phyloP scores from a whole-genome alignment of 2,113 vertebrate genomes.

The Cathartes aura region DNA sequence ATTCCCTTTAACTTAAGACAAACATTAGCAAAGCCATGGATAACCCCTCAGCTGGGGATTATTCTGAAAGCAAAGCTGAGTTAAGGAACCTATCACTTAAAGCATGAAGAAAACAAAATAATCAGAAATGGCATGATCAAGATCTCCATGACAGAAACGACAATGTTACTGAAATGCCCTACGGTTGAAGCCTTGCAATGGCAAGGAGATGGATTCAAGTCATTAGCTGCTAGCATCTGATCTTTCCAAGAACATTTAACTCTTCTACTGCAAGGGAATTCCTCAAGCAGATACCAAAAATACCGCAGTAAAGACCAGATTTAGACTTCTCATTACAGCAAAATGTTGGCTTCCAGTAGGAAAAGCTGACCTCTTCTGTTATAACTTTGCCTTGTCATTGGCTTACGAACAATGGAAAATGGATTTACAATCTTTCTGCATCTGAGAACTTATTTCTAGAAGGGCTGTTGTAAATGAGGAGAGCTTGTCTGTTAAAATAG shows the following conservation, averaged over 20 bases:
- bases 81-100: background rate
- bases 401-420: background rate
- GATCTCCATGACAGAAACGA: background rate
- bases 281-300: background rate
- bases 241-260: slow-evolving; percentile 27
- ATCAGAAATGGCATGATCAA: background rate
- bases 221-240: background rate
- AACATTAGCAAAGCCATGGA: background rate
- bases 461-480: background rate
- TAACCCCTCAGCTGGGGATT: background rate
- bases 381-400: background rate
- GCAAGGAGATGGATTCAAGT: background rate
- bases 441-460: background rate
- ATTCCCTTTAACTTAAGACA: background rate
- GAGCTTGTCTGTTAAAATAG: background rate
- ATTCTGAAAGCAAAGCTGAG: background rate
- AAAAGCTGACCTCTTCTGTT: background rate
- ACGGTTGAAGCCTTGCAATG: background rate
- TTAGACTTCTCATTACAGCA: background rate
- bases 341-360: background rate
- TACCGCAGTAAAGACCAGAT: background rate
- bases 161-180: background rate
- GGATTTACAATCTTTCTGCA: background rate
- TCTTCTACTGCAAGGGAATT: slow-evolving; percentile 15
- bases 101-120: background rate